Conservation (phyloP, 2,113 vertebrate species). For the Lepisosteus oculatus region DNA sequence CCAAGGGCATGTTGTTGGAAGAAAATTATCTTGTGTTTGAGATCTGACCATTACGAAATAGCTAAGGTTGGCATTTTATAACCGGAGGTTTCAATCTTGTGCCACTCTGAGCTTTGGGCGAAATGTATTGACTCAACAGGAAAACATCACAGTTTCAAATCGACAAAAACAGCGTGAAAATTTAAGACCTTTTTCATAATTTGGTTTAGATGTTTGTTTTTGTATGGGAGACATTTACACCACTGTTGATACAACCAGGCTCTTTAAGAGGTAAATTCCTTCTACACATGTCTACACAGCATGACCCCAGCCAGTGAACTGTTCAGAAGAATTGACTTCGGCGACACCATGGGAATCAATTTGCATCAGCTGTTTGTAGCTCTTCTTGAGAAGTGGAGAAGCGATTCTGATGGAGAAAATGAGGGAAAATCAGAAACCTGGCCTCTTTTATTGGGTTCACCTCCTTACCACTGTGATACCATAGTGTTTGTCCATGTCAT, state of each 20-base stretch:
- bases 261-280: conserved; percentile 59
- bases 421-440: conserved; percentile 74
- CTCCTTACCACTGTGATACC: conserved; percentile 80
- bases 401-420: conserved; percentile 72
- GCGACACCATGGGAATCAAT: conserved; percentile 77
- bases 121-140: too few species aligned
- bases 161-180: too few species aligned
- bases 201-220: conserved; percentile 67
- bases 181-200: background rate
- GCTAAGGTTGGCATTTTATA: too few species aligned
- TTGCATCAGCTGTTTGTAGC: conserved; percentile 75
- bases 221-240: conserved; percentile 55
- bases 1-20: too few species aligned
- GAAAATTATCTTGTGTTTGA: too few species aligned
- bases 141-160: too few species aligned
- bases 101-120: too few species aligned
- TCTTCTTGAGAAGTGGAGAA: conserved; percentile 70
- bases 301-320: conserved; percentile 67
- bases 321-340: conserved; percentile 69
- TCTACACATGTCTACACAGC: conserved; percentile 42
- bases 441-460: conserved; percentile 93
- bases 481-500: conserved; percentile 79
- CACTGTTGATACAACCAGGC: conserved; percentile 61
- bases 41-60: too few species aligned
- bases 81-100: too few species aligned